Percentiles rank a stretch among this genome's conserved stretches.
These are phyloP conservation scores for Hesperia comma DNA, from an alignment of 2,888 invertebrate genomes.

Conservation along the genomic window DNA sequence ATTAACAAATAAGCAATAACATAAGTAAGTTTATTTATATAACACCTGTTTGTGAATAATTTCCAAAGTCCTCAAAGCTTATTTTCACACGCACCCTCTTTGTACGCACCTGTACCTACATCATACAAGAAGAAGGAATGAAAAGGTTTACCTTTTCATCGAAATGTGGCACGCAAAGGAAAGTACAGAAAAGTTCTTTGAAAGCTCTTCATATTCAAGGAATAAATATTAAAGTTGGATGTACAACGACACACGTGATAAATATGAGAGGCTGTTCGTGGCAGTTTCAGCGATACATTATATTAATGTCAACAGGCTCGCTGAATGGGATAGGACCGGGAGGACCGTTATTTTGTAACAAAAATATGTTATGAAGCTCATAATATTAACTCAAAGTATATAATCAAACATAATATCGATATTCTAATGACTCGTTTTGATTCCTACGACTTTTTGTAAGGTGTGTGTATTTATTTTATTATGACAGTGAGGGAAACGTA, in stretches of 20 bases:
- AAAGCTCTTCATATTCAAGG: background rate
- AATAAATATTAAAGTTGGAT: conserved; percentile 3
- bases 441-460: too few relatives aligned
- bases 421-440: too few relatives aligned
- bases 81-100: too few relatives aligned
- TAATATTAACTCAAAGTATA: background rate
- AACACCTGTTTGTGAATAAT: too few relatives aligned
- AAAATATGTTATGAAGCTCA: background rate
- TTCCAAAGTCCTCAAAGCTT: too few relatives aligned
- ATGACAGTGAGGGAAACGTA: too few relatives aligned
- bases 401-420: too few relatives aligned
- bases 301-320: background rate
- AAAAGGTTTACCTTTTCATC: background rate
- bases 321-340: background rate
- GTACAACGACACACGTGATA: background rate
- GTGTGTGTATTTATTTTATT: too few relatives aligned
- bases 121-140: background rate
- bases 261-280: conserved; percentile 1
- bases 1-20: too few relatives aligned
- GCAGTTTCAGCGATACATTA: conserved; percentile 1
- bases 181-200: background rate
- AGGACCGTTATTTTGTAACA: background rate
- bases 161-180: background rate
- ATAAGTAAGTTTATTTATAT: too few relatives aligned
- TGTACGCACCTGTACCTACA: too few relatives aligned